Percentiles rank a stretch among this genome's conserved stretches.
phyloP scores from a whole-genome alignment of 2,888 invertebrate species.

The Acanthopleura granulata region DNA sequence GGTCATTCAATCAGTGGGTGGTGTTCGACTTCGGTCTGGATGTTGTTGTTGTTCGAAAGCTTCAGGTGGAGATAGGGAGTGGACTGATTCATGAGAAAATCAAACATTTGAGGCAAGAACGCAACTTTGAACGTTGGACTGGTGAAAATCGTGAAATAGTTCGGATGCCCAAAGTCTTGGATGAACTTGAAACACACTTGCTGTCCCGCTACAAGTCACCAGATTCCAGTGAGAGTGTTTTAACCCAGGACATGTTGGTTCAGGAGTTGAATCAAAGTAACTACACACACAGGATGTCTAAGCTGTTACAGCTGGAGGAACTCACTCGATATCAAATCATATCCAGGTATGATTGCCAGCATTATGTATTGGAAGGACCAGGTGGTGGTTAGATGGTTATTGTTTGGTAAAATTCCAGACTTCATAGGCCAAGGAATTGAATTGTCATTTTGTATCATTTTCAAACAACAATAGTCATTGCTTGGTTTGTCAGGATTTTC shows the following conservation, averaged over 20 bases:
- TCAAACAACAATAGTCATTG: no score
- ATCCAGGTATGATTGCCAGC: constrained; percentile 49
- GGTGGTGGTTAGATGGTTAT: no score
- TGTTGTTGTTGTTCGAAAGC: constrained; percentile 56
- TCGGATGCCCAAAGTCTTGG: constrained; percentile 31
- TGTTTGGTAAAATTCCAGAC: no score
- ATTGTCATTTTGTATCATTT: no score
- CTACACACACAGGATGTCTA: constrained; percentile 66
- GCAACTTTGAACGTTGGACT: constrained; percentile 64
- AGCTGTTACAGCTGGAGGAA: constrained; percentile 62
- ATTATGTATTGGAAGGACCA: no score
- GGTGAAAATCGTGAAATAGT: constrained; percentile 56
- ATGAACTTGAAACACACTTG: constrained; percentile 30
- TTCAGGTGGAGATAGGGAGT: constrained; percentile 61
- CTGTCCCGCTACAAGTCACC: constrained; percentile 57
- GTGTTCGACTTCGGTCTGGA: constrained; percentile 63
- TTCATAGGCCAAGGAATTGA: no score
- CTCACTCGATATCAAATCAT: constrained; percentile 59
- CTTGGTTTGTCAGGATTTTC: no score
- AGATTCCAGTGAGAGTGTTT: constrained; percentile 46
- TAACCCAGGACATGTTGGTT: constrained; percentile 55
- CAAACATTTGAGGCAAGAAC: constrained; percentile 48
- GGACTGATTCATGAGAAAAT: constrained; percentile 51
- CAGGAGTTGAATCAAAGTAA: constrained; percentile 62
- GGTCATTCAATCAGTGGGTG: constrained; percentile 64